Evolutionary conservation across 2,888 invertebrate species (phyloP).

Genomic region (Phasia obesa): DNA sequence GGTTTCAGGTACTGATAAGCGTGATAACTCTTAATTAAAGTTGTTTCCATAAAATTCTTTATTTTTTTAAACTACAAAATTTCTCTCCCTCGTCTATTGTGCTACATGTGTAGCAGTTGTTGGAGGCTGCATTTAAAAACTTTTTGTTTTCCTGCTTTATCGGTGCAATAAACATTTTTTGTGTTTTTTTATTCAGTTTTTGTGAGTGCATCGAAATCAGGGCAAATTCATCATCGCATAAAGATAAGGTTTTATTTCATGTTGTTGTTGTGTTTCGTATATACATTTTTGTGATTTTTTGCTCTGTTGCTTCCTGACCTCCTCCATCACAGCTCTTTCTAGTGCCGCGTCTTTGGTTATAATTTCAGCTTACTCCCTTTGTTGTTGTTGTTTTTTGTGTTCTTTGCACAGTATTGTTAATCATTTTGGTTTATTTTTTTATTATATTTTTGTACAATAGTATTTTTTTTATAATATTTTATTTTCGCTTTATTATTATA

Average conservation of each 20-base stretch:
- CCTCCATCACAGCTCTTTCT: slow-evolving; percentile 23
- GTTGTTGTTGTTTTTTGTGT: slow-evolving; percentile 62
- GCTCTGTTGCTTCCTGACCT: slow-evolving; percentile 53
- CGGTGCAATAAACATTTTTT: slow-evolving; percentile 58
- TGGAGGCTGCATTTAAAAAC: slow-evolving; percentile 46
- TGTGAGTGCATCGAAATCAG: slow-evolving; percentile 80
- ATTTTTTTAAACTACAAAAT: too few species aligned
- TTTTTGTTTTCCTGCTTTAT: slow-evolving; percentile 65
- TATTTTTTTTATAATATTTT: slow-evolving; percentile 52
- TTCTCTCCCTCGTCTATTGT: background rate
- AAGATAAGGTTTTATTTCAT: slow-evolving; percentile 72
- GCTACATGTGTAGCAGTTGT: slow-evolving; percentile 53
- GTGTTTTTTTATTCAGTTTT: slow-evolving; percentile 69
- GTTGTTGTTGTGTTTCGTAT: slow-evolving; percentile 44
- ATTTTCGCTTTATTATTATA: slow-evolving; percentile 56
- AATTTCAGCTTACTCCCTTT: slow-evolving; percentile 59
- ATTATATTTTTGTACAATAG: slow-evolving; percentile 50
- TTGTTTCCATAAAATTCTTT: too few species aligned
- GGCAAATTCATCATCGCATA: slow-evolving; percentile 81
- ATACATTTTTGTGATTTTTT: slow-evolving; percentile 16
- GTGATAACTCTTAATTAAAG: too few species aligned
- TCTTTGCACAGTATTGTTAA: slow-evolving; percentile 67
- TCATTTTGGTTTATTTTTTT: slow-evolving; percentile 64
- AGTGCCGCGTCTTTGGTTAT: slow-evolving; percentile 27
- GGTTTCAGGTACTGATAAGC: too few species aligned